phyloP scores from a whole-genome alignment of 1,140 invertebrate genomes.

The Drosophila dunni region DNA sequence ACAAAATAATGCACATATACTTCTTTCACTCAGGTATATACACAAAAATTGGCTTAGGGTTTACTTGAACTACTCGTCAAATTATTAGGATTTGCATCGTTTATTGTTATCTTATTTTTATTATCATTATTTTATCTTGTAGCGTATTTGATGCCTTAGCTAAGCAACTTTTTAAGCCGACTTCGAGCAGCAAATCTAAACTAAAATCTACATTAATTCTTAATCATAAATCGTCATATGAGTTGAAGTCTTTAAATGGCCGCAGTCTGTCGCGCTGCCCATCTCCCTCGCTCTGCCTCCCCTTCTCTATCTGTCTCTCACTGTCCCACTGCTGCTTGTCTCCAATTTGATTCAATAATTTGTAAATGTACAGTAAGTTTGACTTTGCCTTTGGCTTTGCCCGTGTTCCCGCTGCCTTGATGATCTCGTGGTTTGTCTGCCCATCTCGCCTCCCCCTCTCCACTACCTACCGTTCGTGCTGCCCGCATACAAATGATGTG shows the following conservation, averaged over 20 bases:
- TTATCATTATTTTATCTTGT: not conserved
- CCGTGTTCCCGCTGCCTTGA: constrained; percentile 17
- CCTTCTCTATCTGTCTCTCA: not conserved
- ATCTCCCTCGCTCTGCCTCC: not conserved
- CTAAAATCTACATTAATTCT: constrained; percentile 44
- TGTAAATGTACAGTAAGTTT: constrained; percentile 49
- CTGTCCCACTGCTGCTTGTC: not conserved
- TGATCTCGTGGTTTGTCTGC: constrained; percentile 61
- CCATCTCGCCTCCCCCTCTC: not conserved
- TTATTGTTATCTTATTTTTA: no score
- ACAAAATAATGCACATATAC: no score
- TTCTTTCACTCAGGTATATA: no score
- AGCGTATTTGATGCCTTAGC: not conserved
- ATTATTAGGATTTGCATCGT: no score
- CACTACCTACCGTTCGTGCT: constrained; percentile 25
- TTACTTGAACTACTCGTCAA: no score
- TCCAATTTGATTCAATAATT: constrained; percentile 80
- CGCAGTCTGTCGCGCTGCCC: constrained; percentile 27
- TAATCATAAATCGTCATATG: constrained; percentile 35
- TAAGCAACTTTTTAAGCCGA: not conserved
- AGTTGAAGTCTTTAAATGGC: constrained; percentile 33
- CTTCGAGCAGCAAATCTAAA: constrained; percentile 17
- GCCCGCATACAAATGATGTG: constrained; percentile 73
- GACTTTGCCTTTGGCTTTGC: constrained; percentile 30
- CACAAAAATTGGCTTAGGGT: no score